Conservation (phyloP, 2,888 invertebrate genomes). For the Dryobotodes eremita region DNA sequence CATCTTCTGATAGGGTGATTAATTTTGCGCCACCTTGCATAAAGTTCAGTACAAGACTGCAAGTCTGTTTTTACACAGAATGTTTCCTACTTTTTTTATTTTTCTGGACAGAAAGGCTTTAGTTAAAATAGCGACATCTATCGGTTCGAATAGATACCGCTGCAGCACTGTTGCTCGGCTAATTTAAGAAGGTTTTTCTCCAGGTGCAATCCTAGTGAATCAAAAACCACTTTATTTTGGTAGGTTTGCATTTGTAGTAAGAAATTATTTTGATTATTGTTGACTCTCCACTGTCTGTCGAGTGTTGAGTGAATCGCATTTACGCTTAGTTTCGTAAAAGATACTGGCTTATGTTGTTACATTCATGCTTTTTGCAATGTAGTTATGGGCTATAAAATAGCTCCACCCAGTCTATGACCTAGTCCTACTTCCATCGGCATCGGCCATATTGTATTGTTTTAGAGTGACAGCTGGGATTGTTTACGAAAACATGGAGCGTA, state of each 20-base stretch:
- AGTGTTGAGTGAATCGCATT: not conserved
- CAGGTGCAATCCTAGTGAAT: not conserved
- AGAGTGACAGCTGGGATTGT: constrained; percentile 27
- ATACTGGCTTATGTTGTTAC: not conserved
- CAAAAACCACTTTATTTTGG: not conserved
- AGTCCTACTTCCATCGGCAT: not conserved
- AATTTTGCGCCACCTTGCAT: too few relatives aligned
- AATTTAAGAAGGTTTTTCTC: not conserved
- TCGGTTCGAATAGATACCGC: not conserved
- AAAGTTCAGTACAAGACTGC: not conserved
- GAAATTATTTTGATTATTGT: not conserved
- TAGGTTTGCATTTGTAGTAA: not conserved
- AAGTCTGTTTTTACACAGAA: not conserved
- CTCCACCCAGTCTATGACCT: too few relatives aligned
- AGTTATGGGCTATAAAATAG: not conserved
- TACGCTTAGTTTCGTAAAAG: not conserved
- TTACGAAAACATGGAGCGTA: constrained; percentile 41
- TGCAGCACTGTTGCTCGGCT: not conserved
- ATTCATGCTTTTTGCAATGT: not conserved
- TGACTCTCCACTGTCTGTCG: not conserved
- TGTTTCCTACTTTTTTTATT: not conserved
- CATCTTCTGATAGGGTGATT: too few relatives aligned
- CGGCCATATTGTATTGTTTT: constrained; percentile 43
- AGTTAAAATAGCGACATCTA: constrained; percentile 28
- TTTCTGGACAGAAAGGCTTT: not conserved